phyloP scores from a whole-genome alignment of 1,140 invertebrate species.

The Lysiphlebus fabarum region DNA sequence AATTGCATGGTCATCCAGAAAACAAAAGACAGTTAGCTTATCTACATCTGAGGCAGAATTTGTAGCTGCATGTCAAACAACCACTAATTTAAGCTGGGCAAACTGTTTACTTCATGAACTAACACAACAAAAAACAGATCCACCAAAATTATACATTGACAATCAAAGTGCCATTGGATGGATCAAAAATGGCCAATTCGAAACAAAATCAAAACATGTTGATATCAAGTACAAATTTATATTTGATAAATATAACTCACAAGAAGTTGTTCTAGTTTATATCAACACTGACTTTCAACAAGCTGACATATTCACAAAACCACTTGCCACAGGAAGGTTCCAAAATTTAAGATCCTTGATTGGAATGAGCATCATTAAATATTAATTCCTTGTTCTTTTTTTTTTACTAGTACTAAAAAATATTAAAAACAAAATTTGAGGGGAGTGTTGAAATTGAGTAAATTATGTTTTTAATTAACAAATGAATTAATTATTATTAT shows the following conservation, averaged over 20 bases:
- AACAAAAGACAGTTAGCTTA: slow-evolving; percentile 48
- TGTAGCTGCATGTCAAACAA: slow-evolving; percentile 40
- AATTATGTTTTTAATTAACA: too few species aligned
- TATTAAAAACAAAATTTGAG: too few species aligned
- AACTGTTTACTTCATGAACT: slow-evolving; percentile 26
- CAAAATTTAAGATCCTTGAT: background rate
- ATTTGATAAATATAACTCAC: background rate
- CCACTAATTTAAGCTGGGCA: slow-evolving; percentile 42
- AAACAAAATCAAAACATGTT: slow-evolving; percentile 37
- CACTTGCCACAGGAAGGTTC: background rate
- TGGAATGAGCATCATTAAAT: slow-evolving; percentile 36
- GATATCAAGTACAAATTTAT: slow-evolving; percentile 39
- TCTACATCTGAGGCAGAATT: slow-evolving; percentile 54
- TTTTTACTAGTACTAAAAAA: too few species aligned
- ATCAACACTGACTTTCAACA: background rate
- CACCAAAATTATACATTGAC: slow-evolving; percentile 31
- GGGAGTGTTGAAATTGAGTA: too few species aligned
- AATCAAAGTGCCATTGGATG: slow-evolving; percentile 44
- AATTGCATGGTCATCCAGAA: slow-evolving; percentile 46
- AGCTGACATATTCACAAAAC: slow-evolving; percentile 13
- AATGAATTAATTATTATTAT: too few species aligned
- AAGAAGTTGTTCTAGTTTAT: slow-evolving; percentile 7
- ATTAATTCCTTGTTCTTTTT: slow-evolving; percentile 33
- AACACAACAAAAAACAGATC: slow-evolving; percentile 1
- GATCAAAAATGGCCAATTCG: slow-evolving; percentile 38